phyloP scores from a whole-genome alignment of 2,113 vertebrate genomes.

The Eretmodus cyanostictus region DNA sequence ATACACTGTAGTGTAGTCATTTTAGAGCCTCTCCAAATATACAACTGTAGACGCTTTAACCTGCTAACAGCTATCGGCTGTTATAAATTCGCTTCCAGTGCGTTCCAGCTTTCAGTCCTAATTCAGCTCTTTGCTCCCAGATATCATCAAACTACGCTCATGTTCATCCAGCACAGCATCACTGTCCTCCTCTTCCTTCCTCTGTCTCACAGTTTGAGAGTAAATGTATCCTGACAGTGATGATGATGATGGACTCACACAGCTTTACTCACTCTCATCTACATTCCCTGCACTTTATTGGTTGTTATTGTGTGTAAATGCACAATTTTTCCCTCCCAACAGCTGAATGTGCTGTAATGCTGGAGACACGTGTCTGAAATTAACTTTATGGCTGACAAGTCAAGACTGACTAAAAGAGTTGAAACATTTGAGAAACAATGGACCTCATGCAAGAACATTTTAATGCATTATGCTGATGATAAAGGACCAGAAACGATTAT shows the following conservation, averaged over 20 bases:
- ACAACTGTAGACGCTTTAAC: neutral
- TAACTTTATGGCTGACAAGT: neutral
- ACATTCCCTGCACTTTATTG: constrained; percentile 28
- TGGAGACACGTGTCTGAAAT: neutral
- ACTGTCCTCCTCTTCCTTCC: neutral
- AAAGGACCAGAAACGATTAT: neutral
- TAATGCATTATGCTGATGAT: neutral
- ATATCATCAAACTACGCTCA: constrained; percentile 2
- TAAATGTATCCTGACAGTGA: neutral
- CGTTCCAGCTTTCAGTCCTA: constrained; percentile 26
- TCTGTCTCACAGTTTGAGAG: neutral
- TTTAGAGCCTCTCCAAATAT: neutral
- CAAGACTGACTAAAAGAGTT: neutral
- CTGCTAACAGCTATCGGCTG: neutral
- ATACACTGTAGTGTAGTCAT: neutral
- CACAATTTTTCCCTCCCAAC: neutral
- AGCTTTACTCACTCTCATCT: neutral
- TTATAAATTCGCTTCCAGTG: constrained; percentile 22
- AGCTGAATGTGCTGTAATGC: neutral
- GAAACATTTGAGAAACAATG: neutral
- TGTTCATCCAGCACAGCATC: constrained; percentile 10
- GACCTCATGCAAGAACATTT: neutral
- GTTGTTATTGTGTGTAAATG: neutral
- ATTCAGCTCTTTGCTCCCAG: constrained; percentile 38
- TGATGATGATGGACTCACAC: neutral